These are phyloP conservation scores for Poeciliopsis infans DNA, from an alignment of 2,797 vertebrate genomes.

Conservation along the genomic window DNA sequence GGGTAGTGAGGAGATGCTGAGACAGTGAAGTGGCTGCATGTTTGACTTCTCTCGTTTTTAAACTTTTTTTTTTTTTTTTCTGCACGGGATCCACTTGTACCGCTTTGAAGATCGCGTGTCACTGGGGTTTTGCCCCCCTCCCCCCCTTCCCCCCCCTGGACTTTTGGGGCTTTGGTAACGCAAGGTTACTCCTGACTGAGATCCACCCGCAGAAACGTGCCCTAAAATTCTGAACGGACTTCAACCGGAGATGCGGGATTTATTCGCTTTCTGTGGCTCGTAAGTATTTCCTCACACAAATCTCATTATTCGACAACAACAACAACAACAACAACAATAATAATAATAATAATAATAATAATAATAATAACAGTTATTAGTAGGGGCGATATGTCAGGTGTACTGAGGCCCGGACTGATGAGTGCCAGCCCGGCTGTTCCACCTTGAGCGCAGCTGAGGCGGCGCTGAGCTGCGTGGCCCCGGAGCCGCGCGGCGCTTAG, in stretches of 20 bases:
- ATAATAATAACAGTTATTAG: background rate
- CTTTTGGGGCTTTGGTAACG: conserved; percentile 26
- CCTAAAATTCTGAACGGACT: conserved; percentile 46
- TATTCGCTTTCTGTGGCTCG: conserved; percentile 45
- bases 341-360: background rate
- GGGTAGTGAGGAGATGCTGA: conserved; percentile 58
- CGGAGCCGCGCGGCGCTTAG: conserved; percentile 71
- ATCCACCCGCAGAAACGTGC: conserved; percentile 27
- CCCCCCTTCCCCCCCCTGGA: conserved; percentile 33
- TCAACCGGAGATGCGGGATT: conserved; percentile 57
- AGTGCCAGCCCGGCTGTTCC: conserved; percentile 8
- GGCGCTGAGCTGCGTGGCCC: conserved; percentile 77
- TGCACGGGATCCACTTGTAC: conserved; percentile 36
- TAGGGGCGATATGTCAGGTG: background rate
- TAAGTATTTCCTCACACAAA: conserved; percentile 64
- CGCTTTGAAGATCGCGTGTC: conserved; percentile 24
- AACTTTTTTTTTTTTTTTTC: background rate
- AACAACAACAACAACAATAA: background rate
- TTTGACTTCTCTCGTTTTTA: background rate
- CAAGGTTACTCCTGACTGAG: background rate
- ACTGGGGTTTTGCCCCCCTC: conserved; percentile 7
- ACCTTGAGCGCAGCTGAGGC: conserved; percentile 69
- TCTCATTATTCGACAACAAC: background rate
- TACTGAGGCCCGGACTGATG: background rate
- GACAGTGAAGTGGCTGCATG: conserved; percentile 34